Evolutionary conservation across 2,797 vertebrate genomes (phyloP), one percentile per base, ranked within the genome.

Genomic region (Falco berigora): DNA sequence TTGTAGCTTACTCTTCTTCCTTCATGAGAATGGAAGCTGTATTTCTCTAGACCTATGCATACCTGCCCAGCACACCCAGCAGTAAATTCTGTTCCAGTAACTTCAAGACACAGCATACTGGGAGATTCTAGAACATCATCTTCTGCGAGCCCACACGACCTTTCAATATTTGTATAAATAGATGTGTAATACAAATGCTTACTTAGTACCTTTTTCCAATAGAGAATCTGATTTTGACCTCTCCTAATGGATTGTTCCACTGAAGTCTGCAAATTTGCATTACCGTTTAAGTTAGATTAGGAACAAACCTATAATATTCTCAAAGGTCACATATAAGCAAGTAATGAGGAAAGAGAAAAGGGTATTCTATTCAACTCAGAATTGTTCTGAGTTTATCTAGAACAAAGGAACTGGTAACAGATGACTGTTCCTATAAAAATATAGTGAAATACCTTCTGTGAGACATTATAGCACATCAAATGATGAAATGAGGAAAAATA

Each of bases 51-150:
- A 47, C 13, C 20, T 86, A 47, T 47, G 75, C 53, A 84, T 50
- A 91, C 4, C 11, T 59, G 32, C 56, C n/a, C 44, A 88, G 42
- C 11, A 83, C 17, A 73, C 8, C 12, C 27, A 16, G 11, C 17
- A 80, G 36, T 52, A 77, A 91, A 83, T 55, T 64, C n/a, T 23
- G 5, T 72, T 86, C 46, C 36, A 59, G 47, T 86, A 78, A 84
- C 34, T 67, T 84, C 59, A 55, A 28, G 20, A 72, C 25, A 52
- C 3, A 18, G 19, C 34, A 52, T 40, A 66, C 4, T 69, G 36
- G 8, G 23, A 86, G 52, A 68, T 42, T 59, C 47, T n/a, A 77
- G 32, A 72, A 15, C 0, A 1, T 30, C 0, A 0, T 23, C 28
- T 68, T 44, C 28, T 53, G 56, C 3, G 3, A 83, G 25, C 25